A percentile compares a stretch with the other conserved stretches of the same genome.
Conservation (phyloP, 2,797 vertebrate genomes). For the Myotis myotis region DNA sequence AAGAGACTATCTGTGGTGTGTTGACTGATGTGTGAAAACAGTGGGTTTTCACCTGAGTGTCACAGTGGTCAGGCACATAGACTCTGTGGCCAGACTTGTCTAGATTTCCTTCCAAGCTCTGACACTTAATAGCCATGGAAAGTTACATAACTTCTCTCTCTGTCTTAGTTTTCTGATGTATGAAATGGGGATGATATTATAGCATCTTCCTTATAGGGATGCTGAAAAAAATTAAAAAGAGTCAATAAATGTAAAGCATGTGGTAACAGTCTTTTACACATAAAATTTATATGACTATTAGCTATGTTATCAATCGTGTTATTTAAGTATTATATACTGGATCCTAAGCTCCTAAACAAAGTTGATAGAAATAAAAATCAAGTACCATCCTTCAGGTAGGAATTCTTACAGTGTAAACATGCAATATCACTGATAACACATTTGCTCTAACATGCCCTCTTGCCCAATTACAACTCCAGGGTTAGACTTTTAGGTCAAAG, state of each 20-base stretch:
- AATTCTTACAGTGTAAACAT: not conserved
- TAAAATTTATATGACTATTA: not conserved
- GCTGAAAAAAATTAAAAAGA: slow-evolving; percentile 14
- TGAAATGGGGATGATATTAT: not conserved
- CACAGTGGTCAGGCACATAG: not conserved
- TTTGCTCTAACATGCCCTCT: not conserved
- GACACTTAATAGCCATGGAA: not conserved
- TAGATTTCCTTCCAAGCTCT: not conserved
- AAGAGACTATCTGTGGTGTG: not conserved
- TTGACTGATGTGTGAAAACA: not conserved
- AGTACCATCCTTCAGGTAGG: not conserved
- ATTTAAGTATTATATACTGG: not conserved
- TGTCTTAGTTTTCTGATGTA: not conserved
- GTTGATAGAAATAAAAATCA: slow-evolving; percentile 35
- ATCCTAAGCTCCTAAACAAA: not conserved
- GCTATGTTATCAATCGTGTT: not conserved
- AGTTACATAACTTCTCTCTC: not conserved
- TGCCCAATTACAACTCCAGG: not conserved
- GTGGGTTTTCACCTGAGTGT: not conserved
- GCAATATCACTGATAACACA: not conserved
- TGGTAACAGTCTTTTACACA: not conserved
- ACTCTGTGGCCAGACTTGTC: not conserved
- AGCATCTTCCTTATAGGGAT: not conserved
- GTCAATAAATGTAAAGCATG: not conserved
- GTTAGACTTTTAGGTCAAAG: not conserved